These are phyloP conservation scores for Anolis carolinensis DNA, from an alignment of 2,113 vertebrate species.

Conservation along the genomic window DNA sequence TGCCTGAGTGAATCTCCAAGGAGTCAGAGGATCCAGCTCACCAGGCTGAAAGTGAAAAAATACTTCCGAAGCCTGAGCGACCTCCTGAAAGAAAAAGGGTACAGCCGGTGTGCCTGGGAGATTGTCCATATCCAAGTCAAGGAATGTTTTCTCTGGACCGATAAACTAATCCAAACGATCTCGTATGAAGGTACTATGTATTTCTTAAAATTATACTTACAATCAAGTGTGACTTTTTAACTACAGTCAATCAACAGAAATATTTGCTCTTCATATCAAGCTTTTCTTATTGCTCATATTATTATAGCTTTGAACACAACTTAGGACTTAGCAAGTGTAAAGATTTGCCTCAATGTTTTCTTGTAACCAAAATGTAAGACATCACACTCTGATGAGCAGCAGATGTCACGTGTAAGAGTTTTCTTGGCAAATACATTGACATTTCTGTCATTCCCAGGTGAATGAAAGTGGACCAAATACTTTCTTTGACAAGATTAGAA, in stretches of 20 bases:
- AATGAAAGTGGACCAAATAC: neutral
- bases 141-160: slow-evolving; percentile 40
- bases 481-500: neutral
- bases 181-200: slow-evolving; percentile 34
- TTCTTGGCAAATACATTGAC: neutral
- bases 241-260: too few relatives aligned
- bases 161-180: slow-evolving; percentile 38
- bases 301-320: too few relatives aligned
- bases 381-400: too few relatives aligned
- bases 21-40: neutral
- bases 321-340: neutral
- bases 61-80: neutral
- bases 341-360: neutral
- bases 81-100: slow-evolving; percentile 29
- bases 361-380: too few relatives aligned
- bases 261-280: too few relatives aligned
- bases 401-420: too few relatives aligned
- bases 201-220: too few relatives aligned
- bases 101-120: neutral
- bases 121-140: slow-evolving; percentile 48
- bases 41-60: slow-evolving; percentile 49
- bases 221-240: too few relatives aligned
- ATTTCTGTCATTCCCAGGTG: neutral
- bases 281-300: too few relatives aligned
- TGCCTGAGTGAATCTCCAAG: neutral